Percentiles rank a stretch among this genome's conserved stretches.
These are phyloP conservation scores for Perodicticus potto DNA, from an alignment of 2,797 vertebrate species.

Conservation along the genomic window DNA sequence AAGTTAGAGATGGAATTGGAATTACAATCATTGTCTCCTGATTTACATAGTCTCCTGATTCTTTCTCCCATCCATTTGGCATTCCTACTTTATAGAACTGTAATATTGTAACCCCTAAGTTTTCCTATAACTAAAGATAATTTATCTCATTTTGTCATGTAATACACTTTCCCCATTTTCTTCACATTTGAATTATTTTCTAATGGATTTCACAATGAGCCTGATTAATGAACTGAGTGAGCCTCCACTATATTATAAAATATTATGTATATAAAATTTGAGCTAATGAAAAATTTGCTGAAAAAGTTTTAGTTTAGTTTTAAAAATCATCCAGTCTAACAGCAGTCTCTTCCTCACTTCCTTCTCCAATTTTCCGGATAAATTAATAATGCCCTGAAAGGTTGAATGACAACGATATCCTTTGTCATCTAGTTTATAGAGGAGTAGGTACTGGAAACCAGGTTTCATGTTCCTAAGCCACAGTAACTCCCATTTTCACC, in stretches of 20 bases:
- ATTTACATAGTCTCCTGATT: background rate
- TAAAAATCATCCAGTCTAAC: background rate
- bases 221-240: background rate
- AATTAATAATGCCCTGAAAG: background rate
- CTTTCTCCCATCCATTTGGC: background rate
- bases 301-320: constrained; percentile 2
- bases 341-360: background rate
- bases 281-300: constrained; percentile 29
- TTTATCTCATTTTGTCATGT: background rate
- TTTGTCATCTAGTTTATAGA: constrained; percentile 1
- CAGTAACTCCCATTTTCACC: background rate
- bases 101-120: background rate
- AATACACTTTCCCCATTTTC: constrained; percentile 2
- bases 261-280: constrained; percentile 21
- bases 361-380: background rate
- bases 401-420: background rate
- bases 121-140: background rate
- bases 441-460: background rate
- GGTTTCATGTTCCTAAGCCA: constrained; percentile 28
- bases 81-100: background rate
- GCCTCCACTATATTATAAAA: background rate
- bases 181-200: constrained; percentile 11
- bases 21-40: background rate
- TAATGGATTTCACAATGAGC: background rate
- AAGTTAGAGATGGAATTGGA: background rate